phyloP scores from a whole-genome alignment of 2,113 vertebrate species.

The Pagrus major region DNA sequence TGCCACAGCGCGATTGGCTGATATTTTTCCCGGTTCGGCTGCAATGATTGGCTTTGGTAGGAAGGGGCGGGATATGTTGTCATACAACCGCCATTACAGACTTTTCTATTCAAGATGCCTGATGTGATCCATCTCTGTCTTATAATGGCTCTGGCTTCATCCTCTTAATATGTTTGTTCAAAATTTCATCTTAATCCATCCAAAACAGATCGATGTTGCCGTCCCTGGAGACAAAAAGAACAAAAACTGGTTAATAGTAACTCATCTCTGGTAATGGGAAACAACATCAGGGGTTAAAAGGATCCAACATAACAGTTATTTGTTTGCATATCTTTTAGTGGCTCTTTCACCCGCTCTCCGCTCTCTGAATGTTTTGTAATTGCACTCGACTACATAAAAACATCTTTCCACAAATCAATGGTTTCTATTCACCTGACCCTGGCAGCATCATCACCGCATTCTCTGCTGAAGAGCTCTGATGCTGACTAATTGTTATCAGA shows the following conservation, averaged over 20 bases:
- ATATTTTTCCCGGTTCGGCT: no score
- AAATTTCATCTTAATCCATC: no score
- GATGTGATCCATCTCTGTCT: no score
- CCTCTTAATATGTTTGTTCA: no score
- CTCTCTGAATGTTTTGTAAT: not conserved
- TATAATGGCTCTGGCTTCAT: no score
- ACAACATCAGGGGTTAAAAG: not conserved
- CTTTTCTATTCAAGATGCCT: no score
- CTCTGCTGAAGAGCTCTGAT: conserved; percentile 51
- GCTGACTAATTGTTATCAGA: conserved; percentile 58
- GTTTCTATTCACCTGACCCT: conserved; percentile 38
- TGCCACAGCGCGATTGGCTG: no score
- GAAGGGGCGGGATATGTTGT: no score
- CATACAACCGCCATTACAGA: no score
- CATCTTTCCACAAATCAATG: conserved; percentile 32
- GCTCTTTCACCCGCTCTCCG: not conserved
- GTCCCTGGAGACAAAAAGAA: not conserved
- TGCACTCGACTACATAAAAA: conserved; percentile 11
- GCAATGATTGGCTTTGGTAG: no score
- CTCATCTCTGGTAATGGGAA: not conserved
- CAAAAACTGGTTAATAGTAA: not conserved
- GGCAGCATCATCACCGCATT: not conserved
- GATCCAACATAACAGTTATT: not conserved
- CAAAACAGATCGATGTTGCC: no score
- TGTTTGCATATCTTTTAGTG: not conserved